Evolutionary conservation across 2,888 invertebrate species (phyloP).

Genomic region (Machimus rusticus): DNA sequence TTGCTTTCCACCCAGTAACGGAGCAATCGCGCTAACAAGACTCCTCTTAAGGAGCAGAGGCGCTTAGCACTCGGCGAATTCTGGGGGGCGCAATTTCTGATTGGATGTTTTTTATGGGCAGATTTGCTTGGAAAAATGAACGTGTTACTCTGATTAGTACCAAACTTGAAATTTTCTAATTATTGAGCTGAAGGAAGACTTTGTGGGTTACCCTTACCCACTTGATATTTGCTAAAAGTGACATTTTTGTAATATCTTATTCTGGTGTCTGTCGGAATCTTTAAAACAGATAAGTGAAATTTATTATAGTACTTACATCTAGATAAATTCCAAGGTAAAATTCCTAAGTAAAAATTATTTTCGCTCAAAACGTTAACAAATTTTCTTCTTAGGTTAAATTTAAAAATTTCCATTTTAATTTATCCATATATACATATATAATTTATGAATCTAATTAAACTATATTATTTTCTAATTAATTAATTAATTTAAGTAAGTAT

Average conservation of each 20-base stretch:
- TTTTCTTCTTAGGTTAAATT: too few relatives aligned
- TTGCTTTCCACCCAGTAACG: background rate
- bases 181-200: background rate
- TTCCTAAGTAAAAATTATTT: too few relatives aligned
- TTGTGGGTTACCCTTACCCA: background rate
- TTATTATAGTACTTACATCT: too few relatives aligned
- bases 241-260: background rate
- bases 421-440: too few relatives aligned
- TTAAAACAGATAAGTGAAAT: too few relatives aligned
- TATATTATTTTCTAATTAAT: too few relatives aligned
- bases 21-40: slow-evolving; percentile 32
- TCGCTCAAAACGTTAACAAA: too few relatives aligned
- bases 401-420: too few relatives aligned
- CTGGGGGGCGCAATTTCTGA: background rate
- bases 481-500: too few relatives aligned
- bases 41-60: background rate
- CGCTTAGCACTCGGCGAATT: background rate
- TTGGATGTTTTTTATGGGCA: background rate
- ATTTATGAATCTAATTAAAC: too few relatives aligned
- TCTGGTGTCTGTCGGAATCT: too few relatives aligned
- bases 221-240: background rate
- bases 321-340: too few relatives aligned
- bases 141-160: background rate
- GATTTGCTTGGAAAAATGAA: background rate
- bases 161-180: background rate